Conservation (phyloP, 2,113 vertebrate genomes). For the Loxodonta africana region DNA sequence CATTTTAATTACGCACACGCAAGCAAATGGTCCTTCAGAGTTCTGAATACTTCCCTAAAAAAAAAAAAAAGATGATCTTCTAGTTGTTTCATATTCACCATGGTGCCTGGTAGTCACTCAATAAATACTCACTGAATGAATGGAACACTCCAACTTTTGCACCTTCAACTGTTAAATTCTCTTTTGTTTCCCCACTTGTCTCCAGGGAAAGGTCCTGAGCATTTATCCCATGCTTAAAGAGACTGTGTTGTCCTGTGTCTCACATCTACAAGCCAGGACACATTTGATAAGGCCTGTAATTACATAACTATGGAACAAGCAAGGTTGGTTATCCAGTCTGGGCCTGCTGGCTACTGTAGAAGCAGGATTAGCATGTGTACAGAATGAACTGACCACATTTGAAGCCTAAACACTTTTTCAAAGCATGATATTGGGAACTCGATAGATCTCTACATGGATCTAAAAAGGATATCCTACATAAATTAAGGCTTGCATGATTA, state of each 20-base stretch:
- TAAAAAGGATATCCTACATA: neutral
- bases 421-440: neutral
- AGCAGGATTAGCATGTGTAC: neutral
- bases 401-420: slow-evolving; percentile 37
- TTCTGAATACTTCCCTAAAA: neutral
- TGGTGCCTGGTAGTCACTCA: neutral
- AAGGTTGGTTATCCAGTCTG: slow-evolving; percentile 13
- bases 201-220: slow-evolving; percentile 74
- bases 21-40: neutral
- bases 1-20: neutral
- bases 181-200: slow-evolving; percentile 30
- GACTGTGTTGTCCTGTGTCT: slow-evolving; percentile 45
- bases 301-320: slow-evolving; percentile 55
- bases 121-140: neutral
- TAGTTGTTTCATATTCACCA: neutral
- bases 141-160: neutral
- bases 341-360: slow-evolving; percentile 59
- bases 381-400: neutral
- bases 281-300: slow-evolving; percentile 73
- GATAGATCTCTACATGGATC: neutral
- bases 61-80: neutral
- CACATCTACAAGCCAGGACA: slow-evolving; percentile 67
- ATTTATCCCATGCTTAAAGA: slow-evolving; percentile 66
- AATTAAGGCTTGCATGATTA: neutral
- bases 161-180: neutral